These are phyloP conservation scores for Drosophila kanapiae DNA, from an alignment of 1,140 invertebrate species.

Conservation along the genomic window DNA sequence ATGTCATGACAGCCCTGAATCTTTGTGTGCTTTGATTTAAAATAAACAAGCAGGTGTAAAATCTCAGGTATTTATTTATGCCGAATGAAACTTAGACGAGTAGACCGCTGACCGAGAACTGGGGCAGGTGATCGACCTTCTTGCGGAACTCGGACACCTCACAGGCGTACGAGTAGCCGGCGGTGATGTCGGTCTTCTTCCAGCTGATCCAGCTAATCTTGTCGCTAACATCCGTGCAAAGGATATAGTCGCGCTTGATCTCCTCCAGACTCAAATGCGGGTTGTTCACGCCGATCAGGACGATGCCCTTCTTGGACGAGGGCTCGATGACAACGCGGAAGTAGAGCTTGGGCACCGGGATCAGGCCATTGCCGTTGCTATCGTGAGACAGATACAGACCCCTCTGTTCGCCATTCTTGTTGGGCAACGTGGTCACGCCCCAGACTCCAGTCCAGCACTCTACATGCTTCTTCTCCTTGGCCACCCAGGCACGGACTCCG, in stretches of 20 bases:
- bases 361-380: slow-evolving; percentile 63
- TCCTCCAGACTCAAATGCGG: slow-evolving; percentile 85
- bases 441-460: slow-evolving; percentile 87
- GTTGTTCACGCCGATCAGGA: slow-evolving; percentile 88
- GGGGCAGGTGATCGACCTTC: slow-evolving; percentile 83
- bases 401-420: slow-evolving; percentile 84
- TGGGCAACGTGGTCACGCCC: slow-evolving; percentile 85
- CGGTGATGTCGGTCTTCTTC: slow-evolving; percentile 85
- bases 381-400: slow-evolving; percentile 86
- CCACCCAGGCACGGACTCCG: slow-evolving; percentile 80
- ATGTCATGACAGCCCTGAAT: slow-evolving; percentile 13
- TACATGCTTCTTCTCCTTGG: slow-evolving; percentile 76
- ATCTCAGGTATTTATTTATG: not conserved
- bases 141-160: slow-evolving; percentile 87
- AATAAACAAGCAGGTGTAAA: not conserved
- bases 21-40: not conserved
- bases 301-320: slow-evolving; percentile 84
- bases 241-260: slow-evolving; percentile 81
- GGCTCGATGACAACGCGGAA: slow-evolving; percentile 88
- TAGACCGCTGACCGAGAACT: slow-evolving; percentile 68
- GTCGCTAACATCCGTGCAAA: slow-evolving; percentile 86
- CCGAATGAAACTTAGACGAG: slow-evolving; percentile 31
- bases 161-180: slow-evolving; percentile 89
- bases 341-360: slow-evolving; percentile 87
- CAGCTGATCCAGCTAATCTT: slow-evolving; percentile 86